Evolutionary conservation across 2,113 vertebrate species (phyloP).

Genomic region (Corvus hawaiiensis): DNA sequence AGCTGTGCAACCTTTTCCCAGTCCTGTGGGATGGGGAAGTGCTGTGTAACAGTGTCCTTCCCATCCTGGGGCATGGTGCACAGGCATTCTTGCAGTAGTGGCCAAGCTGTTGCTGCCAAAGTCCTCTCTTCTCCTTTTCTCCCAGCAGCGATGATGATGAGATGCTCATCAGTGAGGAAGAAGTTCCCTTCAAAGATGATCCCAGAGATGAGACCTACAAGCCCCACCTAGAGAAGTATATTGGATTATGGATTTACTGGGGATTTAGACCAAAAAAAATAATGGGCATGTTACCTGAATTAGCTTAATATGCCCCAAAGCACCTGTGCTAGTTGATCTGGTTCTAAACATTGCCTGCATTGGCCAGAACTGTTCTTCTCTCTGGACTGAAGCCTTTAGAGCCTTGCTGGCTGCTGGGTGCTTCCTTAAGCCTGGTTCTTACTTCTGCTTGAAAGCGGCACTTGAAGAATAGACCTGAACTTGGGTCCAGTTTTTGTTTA

Average conservation of each 20-base stretch:
- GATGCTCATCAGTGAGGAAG: constrained; percentile 81
- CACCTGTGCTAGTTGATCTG: neutral
- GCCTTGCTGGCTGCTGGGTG: neutral
- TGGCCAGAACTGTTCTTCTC: neutral
- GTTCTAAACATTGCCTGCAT: neutral
- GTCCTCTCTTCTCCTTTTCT: neutral
- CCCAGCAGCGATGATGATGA: constrained; percentile 72
- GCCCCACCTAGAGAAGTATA: constrained; percentile 83
- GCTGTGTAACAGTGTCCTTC: neutral
- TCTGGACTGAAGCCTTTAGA: neutral
- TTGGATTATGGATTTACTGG: neutral
- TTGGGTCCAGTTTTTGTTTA: neutral
- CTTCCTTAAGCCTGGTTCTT: neutral
- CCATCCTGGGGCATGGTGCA: neutral
- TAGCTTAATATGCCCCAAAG: neutral
- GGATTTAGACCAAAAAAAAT: neutral
- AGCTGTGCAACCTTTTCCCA: neutral
- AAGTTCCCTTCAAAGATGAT: constrained; percentile 84
- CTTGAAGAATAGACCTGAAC: neutral
- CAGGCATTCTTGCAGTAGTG: neutral
- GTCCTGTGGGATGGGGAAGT: neutral
- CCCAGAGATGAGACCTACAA: constrained; percentile 83
- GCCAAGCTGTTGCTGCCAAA: neutral
- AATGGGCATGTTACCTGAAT: neutral
- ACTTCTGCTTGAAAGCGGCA: neutral